phyloP scores from a whole-genome alignment of 2,888 invertebrate genomes.

The Deroplatys truncata region DNA sequence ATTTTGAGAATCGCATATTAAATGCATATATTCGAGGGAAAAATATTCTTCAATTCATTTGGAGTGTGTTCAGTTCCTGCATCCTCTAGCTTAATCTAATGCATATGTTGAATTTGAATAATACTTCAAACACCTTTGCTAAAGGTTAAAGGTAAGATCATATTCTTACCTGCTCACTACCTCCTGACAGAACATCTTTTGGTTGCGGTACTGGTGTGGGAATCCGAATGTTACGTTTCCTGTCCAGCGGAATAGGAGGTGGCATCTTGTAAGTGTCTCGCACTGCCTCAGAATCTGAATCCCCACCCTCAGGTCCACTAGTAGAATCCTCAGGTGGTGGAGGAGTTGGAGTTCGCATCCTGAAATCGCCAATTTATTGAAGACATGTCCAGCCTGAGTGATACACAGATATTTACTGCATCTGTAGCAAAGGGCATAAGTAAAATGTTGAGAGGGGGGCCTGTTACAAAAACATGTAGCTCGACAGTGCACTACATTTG shows the following conservation, averaged over 20 bases:
- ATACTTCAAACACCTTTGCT: no score
- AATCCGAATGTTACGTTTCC: conserved; percentile 32
- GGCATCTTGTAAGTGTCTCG: conserved; percentile 37
- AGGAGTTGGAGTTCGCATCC: conserved; percentile 50
- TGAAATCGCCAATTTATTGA: conserved; percentile 35
- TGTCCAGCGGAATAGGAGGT: conserved; percentile 32
- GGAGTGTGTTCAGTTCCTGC: not conserved
- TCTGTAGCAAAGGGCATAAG: not conserved
- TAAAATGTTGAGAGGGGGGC: no score
- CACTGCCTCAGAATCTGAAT: conserved; percentile 43
- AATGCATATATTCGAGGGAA: not conserved
- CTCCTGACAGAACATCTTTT: not conserved
- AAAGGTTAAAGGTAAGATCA: not conserved
- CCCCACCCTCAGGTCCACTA: conserved; percentile 41
- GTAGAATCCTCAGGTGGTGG: conserved; percentile 43
- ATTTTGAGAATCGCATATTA: not conserved
- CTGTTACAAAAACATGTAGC: no score
- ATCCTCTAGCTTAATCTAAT: not conserved
- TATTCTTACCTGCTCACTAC: not conserved
- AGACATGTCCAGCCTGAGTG: not conserved
- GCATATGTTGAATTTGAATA: not conserved
- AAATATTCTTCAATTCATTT: not conserved
- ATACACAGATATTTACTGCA: not conserved
- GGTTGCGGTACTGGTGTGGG: conserved; percentile 37
- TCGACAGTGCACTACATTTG: no score